Evolutionary conservation across 1,140 invertebrate genomes (phyloP), one percentile per base, ranked within the genome.

Genomic region (Stegodyphus mimosarum): DNA sequence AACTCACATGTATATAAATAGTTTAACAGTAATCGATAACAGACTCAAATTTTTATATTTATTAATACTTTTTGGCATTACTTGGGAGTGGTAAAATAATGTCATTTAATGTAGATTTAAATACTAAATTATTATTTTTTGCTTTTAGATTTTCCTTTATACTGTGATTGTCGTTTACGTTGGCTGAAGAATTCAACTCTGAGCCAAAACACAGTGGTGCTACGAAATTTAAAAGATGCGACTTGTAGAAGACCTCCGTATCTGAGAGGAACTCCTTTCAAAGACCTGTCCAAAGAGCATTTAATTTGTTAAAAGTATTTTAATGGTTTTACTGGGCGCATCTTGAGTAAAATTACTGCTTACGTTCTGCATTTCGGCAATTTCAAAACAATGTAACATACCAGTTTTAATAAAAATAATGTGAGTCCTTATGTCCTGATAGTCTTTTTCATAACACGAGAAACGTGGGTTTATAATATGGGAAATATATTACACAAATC

Each of bases 261-360:
- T 17, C 49, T 84, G 18, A 33, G 81, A 7, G 81, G 81, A 13
- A 84, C 72, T 0, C 81, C 81, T 1, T 70, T 84, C 18, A 48
- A 48, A 13, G 81, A 84, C 50, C 13, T 84, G 17, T 67, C 81
- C 6, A 64, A 67, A 49, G 81, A 84, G 15, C 81, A 84, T 70
- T 51, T 84, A 15, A 64, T 33, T 5, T 83, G 79, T 53, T 52
- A 51, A 74, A 33, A 33, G 33, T 33, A 33, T 33, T 33, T 33
- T 33, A 33, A 33, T 33, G 33, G 33, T 33, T 33, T 33, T 33
- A 33, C 1, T 33, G 33, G 33, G 3, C 33, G 33, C 3, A 33
- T 33, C 33, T 33, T 33, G 33, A 33, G 33, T 33, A 33, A 33
- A 33, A 33, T 1, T 33, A 33, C 33, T 33, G 33, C 33, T 33